Percentiles rank a stretch among this genome's conserved stretches.
phyloP scores from a whole-genome alignment of 2,888 invertebrate species.

The Eustalomyia histrio region DNA sequence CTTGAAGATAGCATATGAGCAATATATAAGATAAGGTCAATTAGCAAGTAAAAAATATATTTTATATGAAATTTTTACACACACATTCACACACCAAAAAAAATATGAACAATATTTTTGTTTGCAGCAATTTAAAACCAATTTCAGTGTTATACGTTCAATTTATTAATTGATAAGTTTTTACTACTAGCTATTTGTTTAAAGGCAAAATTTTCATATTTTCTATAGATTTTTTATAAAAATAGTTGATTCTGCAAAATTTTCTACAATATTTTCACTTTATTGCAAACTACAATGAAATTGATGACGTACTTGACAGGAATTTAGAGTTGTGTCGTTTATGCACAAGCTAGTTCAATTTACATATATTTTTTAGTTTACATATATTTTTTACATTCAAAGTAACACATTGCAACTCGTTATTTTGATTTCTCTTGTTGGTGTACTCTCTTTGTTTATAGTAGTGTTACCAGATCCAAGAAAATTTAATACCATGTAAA shows the following conservation, averaged over 20 bases:
- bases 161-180: neutral
- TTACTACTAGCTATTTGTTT: constrained; percentile 11
- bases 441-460: too few species aligned
- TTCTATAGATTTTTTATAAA: constrained; percentile 28
- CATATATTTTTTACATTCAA: too few species aligned
- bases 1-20: constrained; percentile 72
- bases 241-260: constrained; percentile 35
- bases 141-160: neutral
- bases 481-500: too few species aligned
- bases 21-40: constrained; percentile 41
- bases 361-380: too few species aligned
- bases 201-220: constrained; percentile 16
- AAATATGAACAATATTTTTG: constrained; percentile 13
- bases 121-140: neutral
- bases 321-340: too few species aligned
- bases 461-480: neutral
- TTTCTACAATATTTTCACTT: constrained; percentile 55
- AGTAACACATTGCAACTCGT: too few species aligned
- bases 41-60: constrained; percentile 4
- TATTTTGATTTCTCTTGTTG: too few species aligned
- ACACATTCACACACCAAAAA: constrained; percentile 16
- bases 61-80: constrained; percentile 13
- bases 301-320: constrained; percentile 66
- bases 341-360: too few species aligned
- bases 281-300: constrained; percentile 53